Base-by-base conservation (phyloP, 2,797 vertebrate genomes). In the Gadopsis bispinosus region DNA sequence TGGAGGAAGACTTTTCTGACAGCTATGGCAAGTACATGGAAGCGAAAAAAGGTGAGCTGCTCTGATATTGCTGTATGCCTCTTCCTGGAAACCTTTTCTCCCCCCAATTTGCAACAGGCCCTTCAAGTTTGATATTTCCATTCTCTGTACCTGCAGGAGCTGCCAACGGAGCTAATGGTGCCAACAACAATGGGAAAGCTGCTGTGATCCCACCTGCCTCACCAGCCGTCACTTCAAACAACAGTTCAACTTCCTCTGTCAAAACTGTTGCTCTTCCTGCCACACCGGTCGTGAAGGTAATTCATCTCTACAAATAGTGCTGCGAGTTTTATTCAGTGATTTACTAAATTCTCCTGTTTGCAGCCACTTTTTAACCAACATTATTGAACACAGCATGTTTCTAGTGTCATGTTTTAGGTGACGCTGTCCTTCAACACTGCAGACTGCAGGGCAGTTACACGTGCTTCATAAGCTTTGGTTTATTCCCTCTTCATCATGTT, bases 11-110 rank as follows among this genome's bases (percentile, higher is more conserved):
- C 87, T 99, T 98, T 93, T 95, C 97, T 10, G 98, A 99, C 93
- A 97, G 95, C 90, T 99, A 98, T n/a, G 97, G 97, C 85, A 99
- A 99, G 89, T 99, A 98, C 93, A 98, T 99, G 96, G 98, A 99
- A 90, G 97, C 96, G 80, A 99, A 99, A 94, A 99, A 99, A 97
- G 98, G 98, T 99, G 89, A 43, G 63, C 33, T 13, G 45, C 29
- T 55, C 37, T 61, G 3, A 3, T 54, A 1, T 60, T 8, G 22
- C 6, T 29, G 22, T 10, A 0, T 8, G 2, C 9, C 12, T 22
- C 1, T 7, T 58, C 13, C 1, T 41, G 13, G 0, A 96, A 83
- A 94, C 94, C 94, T 95, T 39, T 84, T 95, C 94, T 83, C 92
- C 94, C 94, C 92, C 4, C 35, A 7, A 33, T 31, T 39, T 93